Base-by-base conservation (phyloP, 2,888 invertebrate species). In the Himalopsyche tibetana region DNA sequence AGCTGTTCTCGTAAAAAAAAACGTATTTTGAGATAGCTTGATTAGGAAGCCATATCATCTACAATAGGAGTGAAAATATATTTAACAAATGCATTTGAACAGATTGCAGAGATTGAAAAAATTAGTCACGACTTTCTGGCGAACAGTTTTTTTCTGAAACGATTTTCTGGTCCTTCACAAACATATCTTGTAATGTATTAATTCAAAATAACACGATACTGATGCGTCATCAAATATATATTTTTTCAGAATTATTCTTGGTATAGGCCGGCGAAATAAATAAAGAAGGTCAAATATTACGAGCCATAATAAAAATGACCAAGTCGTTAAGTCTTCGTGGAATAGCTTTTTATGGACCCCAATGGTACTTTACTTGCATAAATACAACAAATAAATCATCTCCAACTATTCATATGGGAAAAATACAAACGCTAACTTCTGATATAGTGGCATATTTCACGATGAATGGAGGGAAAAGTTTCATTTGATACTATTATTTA, bases 361-460 rank as follows among this genome's bases (percentile, higher is more conserved):
- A 19, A 63, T 63, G 19, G 63, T 63, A 63, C 63, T 63, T 63
- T 63, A 63, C 63, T 63, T 63, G 63, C 28, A 28, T 63, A 63
- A 63, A 63, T 63, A 63, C 63, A 9, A 63, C 63, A 63, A 63
- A 63, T 63, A 63, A 63, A 28, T 63, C 63, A 63, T 63, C 11
- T 63, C 51, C 63, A 63, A 63, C 63, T 63, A 63, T 63, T 63
- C 63, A 63, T 63, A 63, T 63, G 63, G 63, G 63, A 63, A 19
- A 63, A n/a, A 63, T 63, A 63, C 63, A 63, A 19, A 63, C 63
- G 28, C 19, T 19, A 63, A 63, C 63, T 63, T 63, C 19, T 19
- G 63, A 63, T 19, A 63, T 63, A 63, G 63, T 63, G 11, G n/a
- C 63, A 28, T 63, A 63, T 63, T 63, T 63, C 63, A 19, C 63